Conservation (phyloP, 30 jellyfish, hydroid and myxozoan species). For the Pelagia noctiluca region DNA sequence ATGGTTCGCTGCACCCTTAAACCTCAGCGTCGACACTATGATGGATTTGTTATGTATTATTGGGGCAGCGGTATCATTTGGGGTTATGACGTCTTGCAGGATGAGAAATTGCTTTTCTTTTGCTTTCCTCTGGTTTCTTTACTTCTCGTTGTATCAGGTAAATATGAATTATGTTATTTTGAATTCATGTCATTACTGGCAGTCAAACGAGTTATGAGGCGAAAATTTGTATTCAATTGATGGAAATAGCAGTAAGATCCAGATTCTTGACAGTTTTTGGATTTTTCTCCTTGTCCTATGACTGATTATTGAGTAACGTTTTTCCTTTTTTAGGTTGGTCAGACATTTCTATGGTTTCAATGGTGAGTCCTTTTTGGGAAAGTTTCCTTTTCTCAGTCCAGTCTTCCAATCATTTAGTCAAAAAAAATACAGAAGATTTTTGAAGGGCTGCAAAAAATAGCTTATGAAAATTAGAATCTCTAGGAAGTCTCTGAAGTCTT, state of each 20-base stretch:
- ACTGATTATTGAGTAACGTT: neutral
- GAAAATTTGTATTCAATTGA: too few relatives aligned
- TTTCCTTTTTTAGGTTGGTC: slow-evolving; percentile 85
- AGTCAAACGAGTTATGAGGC: too few relatives aligned
- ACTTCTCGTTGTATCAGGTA: slow-evolving; percentile 93
- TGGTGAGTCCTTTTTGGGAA: slow-evolving; percentile 83
- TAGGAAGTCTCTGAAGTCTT: too few relatives aligned
- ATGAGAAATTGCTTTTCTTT: slow-evolving; percentile 42
- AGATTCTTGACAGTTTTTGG: too few relatives aligned
- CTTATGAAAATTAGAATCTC: too few relatives aligned
- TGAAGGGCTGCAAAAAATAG: too few relatives aligned
- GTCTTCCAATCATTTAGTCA: too few relatives aligned
- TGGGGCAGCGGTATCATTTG: slow-evolving; percentile 72
- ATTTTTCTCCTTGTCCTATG: neutral
- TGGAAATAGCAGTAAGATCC: too few relatives aligned
- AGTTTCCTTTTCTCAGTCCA: slow-evolving; percentile 87
- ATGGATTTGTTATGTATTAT: slow-evolving; percentile 81
- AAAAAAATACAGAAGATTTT: too few relatives aligned
- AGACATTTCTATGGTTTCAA: slow-evolving; percentile 94
- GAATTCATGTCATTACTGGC: neutral
- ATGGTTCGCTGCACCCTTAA: slow-evolving; percentile 76
- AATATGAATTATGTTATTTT: neutral
- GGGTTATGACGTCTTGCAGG: slow-evolving; percentile 32
- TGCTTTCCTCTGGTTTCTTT: slow-evolving; percentile 78
- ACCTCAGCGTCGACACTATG: slow-evolving; percentile 74